These are phyloP conservation scores for Ophraella communa DNA, from an alignment of 2,888 invertebrate genomes.

Conservation along the genomic window DNA sequence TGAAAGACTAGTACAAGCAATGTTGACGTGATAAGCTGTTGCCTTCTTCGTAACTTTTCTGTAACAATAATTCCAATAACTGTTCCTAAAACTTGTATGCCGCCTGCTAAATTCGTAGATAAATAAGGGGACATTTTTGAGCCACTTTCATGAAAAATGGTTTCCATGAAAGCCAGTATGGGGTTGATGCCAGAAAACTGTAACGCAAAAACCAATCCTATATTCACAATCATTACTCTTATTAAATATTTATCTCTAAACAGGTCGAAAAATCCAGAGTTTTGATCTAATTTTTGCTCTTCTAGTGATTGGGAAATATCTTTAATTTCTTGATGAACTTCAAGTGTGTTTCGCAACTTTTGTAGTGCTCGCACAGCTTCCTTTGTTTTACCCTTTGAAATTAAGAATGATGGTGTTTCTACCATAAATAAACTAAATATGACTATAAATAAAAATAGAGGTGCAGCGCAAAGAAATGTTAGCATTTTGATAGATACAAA, in stretches of 20 bases:
- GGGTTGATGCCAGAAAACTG: slow-evolving; percentile 82
- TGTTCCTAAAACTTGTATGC: slow-evolving; percentile 75
- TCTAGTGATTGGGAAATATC: slow-evolving; percentile 24
- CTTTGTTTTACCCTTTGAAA: slow-evolving; percentile 60
- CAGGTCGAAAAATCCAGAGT: slow-evolving; percentile 29
- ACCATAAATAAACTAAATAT: slow-evolving; percentile 40
- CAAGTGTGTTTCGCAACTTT: slow-evolving; percentile 30
- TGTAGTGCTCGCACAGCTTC: slow-evolving; percentile 66
- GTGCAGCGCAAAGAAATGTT: slow-evolving; percentile 39
- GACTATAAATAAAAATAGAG: slow-evolving; percentile 39
- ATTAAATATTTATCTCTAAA: slow-evolving; percentile 30
- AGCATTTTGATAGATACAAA: slow-evolving; percentile 39
- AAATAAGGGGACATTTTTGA: slow-evolving; percentile 66
- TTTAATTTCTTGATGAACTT: slow-evolving; percentile 31
- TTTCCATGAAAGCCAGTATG: slow-evolving; percentile 76
- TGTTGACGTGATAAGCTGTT: slow-evolving; percentile 67
- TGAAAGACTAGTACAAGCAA: slow-evolving; percentile 69
- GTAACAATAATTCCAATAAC: slow-evolving; percentile 75
- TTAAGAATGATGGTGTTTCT: slow-evolving; percentile 46
- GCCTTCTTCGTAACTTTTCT: slow-evolving; percentile 76
- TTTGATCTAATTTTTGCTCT: slow-evolving; percentile 11
- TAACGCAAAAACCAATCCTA: slow-evolving; percentile 82
- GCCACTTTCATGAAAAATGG: slow-evolving; percentile 74
- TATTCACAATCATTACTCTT: slow-evolving; percentile 70
- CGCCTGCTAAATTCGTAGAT: slow-evolving; percentile 77